These are phyloP conservation scores for Ispidina lecontei DNA, from an alignment of 2,797 vertebrate species.

Conservation along the genomic window DNA sequence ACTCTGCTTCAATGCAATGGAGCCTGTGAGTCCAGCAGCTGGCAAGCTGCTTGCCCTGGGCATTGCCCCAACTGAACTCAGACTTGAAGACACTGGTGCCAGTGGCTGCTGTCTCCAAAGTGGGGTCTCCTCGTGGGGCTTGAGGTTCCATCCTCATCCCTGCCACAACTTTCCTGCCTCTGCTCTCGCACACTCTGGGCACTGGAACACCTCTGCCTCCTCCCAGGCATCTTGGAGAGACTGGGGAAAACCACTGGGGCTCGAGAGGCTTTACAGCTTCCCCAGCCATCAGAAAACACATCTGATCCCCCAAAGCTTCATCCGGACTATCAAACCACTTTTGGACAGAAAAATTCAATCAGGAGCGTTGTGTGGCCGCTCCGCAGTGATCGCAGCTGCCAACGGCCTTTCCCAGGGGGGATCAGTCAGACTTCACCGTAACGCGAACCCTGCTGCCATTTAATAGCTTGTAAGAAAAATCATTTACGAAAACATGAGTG, in stretches of 20 bases:
- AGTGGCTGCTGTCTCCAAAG: background rate
- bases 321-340: background rate
- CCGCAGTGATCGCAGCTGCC: background rate
- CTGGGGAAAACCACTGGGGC: background rate
- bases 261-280: background rate
- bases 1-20: background rate
- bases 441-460: background rate
- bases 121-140: rapidly evolving
- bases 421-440: background rate
- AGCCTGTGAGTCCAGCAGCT: background rate
- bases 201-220: background rate
- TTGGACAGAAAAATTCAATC: background rate
- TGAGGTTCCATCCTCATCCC: background rate
- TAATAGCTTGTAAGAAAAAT: background rate
- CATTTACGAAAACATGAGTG: background rate
- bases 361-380: background rate
- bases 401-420: background rate
- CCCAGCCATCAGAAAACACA: background rate
- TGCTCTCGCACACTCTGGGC: background rate
- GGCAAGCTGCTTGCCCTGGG: background rate
- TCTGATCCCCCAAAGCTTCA: background rate
- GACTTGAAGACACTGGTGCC: rapidly evolving
- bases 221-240: rapidly evolving
- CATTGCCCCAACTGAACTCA: background rate
- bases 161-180: background rate